Conservation (phyloP, 2,888 invertebrate species). For the Julus scandinavius region DNA sequence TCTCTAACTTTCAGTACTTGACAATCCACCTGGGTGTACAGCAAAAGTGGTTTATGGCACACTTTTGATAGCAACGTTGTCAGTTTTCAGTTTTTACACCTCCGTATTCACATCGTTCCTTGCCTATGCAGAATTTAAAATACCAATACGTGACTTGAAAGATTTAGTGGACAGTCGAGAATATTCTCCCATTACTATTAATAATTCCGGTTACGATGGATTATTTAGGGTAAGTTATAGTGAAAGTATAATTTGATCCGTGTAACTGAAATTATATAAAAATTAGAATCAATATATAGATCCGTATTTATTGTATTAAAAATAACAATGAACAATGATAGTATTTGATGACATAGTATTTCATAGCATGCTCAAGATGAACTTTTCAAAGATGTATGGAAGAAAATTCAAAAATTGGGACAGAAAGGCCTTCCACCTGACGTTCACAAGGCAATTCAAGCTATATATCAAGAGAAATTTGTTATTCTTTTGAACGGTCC, state of each 20-base stretch:
- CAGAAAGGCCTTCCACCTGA: not conserved
- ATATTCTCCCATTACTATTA: not conserved
- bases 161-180: not conserved
- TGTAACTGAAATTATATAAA: too few species aligned
- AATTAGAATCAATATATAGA: too few species aligned
- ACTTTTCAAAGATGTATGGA: not conserved
- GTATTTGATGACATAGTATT: not conserved
- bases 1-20: not conserved
- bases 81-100: not conserved
- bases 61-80: slow-evolving; percentile 7
- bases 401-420: not conserved
- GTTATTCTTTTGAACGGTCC: not conserved
- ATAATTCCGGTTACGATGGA: not conserved
- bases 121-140: not conserved
- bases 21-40: not conserved
- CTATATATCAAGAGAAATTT: not conserved
- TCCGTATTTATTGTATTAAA: too few species aligned
- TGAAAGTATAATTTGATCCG: too few species aligned
- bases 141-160: not conserved
- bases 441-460: not conserved
- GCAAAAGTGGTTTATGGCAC: not conserved
- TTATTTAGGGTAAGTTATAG: not conserved
- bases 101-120: not conserved
- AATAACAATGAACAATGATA: too few species aligned
- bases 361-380: not conserved